Base-by-base conservation (phyloP, 2,888 invertebrate genomes). In the Ectemnius lituratus region DNA sequence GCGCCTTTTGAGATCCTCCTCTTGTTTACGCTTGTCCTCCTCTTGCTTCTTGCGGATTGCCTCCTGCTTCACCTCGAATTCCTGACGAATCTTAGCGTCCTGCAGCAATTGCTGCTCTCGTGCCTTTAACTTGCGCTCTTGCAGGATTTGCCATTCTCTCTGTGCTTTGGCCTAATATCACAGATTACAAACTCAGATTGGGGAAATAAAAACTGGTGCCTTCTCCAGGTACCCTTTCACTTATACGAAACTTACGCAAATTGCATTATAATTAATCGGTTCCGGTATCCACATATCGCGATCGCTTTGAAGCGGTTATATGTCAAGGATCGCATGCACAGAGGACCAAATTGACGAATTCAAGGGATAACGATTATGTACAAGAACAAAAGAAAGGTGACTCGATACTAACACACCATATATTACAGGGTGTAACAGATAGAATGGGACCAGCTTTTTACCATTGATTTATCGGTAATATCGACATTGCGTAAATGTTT, bases 61-160 rank as follows among this genome's bases (percentile, higher is more conserved):
- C 83, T 92, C 91, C 86, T 95, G 93, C 86, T 95, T 94, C 74
- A 92, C 91, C 86, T 95, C 95, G 92, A 95, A 94, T 91, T 96
- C 96, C 89, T 94, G 89, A 62, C 91, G 91, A 61, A 94, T 92
- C 82, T 92, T 92, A 52, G 92, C 92, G 80, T 94, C 94, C 87
- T 94, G 93, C 83, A 93, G 93, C 57, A 93, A 91, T 76, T 93
- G 92, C 80, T 93, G 92, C 75, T 93, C 93, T 73, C 92, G 91
- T 0, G 94, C 91, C 67, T 91, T 91, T 70, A 92, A 91, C 61
- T 93, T 92, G 76, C 92, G 93, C 70, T 92, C 91, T 85, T 95
- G 94, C 49, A 94, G 87, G 84, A 93, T 91, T 28, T 90, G 88
- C 93, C 96, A 96, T 81, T 94, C 93, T 79, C 92, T 91, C 76